Evolutionary conservation across 2,888 invertebrate species (phyloP).

Genomic region (Ditula angustiorana): DNA sequence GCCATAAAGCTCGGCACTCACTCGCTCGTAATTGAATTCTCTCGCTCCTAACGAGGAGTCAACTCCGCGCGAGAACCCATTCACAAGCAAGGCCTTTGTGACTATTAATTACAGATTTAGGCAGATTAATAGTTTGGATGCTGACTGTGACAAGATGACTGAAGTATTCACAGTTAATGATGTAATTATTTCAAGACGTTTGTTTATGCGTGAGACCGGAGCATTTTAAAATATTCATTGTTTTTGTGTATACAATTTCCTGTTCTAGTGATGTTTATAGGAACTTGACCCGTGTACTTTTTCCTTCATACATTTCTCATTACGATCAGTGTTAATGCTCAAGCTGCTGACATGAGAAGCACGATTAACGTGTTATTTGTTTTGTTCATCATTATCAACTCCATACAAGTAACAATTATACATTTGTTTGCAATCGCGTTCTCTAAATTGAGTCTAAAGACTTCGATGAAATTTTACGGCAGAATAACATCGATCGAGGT

Average conservation of each 20-base stretch:
- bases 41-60: constrained; percentile 24
- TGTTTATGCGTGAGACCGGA: not conserved
- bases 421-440: too few species aligned
- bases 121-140: constrained; percentile 10
- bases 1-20: constrained; percentile 26
- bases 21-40: constrained; percentile 32
- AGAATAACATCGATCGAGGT: too few species aligned
- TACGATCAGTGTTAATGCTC: too few species aligned
- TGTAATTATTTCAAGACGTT: not conserved
- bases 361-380: not conserved
- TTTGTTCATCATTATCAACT: not conserved
- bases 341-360: not conserved
- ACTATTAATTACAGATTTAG: constrained; percentile 31
- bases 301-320: too few species aligned
- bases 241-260: not conserved
- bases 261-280: not conserved
- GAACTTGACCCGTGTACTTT: not conserved
- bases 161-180: not conserved
- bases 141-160: constrained; percentile 13
- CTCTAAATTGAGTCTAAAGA: too few species aligned
- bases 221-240: not conserved
- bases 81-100: constrained; percentile 20
- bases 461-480: too few species aligned
- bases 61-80: constrained; percentile 23
- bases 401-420: not conserved